Conservation (phyloP, 2,888 invertebrate genomes). For the Drosophila sordidapex region DNA sequence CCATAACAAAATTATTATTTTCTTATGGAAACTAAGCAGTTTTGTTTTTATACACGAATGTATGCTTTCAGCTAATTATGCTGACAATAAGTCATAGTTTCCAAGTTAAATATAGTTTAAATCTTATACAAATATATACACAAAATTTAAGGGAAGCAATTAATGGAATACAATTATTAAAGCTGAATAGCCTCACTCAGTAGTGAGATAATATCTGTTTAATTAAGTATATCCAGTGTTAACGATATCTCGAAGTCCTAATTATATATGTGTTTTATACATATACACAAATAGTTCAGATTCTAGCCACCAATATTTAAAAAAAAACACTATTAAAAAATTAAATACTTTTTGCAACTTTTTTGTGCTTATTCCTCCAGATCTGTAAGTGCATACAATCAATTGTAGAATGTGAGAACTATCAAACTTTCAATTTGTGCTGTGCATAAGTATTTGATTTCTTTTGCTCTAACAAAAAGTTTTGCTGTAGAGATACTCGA, state of each 20-base stretch:
- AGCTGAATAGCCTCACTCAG: background rate
- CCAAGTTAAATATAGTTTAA: too few relatives aligned
- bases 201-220: background rate
- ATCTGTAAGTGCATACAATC: slow-evolving; percentile 1
- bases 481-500: slow-evolving; percentile 3
- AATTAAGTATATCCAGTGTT: background rate
- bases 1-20: slow-evolving; percentile 35
- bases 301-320: background rate
- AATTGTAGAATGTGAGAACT: background rate
- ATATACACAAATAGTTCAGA: background rate
- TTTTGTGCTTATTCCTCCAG: background rate
- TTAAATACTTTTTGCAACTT: background rate
- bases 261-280: background rate
- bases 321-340: background rate
- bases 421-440: slow-evolving; percentile 12
- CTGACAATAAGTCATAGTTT: background rate
- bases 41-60: background rate
- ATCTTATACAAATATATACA: too few relatives aligned
- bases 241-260: background rate
- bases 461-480: slow-evolving; percentile 5
- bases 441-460: slow-evolving; percentile 7
- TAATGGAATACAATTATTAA: background rate
- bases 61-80: background rate
- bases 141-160: background rate
- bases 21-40: slow-evolving; percentile 14